These are phyloP conservation scores for Barnardius zonarius DNA, from an alignment of 2,113 vertebrate species.

Conservation along the genomic window DNA sequence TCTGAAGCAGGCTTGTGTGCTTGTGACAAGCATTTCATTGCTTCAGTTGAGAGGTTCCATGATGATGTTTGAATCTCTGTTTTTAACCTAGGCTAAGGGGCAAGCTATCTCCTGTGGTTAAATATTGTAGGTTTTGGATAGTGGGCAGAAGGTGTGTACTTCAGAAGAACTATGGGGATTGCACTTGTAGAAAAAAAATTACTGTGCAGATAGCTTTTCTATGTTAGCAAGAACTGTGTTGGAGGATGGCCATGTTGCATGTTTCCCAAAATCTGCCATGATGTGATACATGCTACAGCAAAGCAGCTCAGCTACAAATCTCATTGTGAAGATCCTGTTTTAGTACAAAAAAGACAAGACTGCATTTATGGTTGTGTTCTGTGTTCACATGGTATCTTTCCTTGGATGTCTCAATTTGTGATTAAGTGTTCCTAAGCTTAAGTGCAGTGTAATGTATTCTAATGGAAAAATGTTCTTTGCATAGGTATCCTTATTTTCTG, in stretches of 20 bases:
- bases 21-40: not conserved
- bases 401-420: not conserved
- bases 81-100: not conserved
- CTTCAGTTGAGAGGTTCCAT: not conserved
- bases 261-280: not conserved
- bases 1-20: not conserved
- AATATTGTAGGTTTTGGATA: not conserved
- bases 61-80: not conserved
- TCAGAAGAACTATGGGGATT: not conserved
- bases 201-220: not conserved
- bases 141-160: not conserved
- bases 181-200: not conserved
- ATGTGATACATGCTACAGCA: not conserved
- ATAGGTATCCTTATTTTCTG: not conserved
- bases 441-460: not conserved
- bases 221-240: not conserved
- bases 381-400: not conserved
- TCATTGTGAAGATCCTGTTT: not conserved
- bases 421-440: not conserved
- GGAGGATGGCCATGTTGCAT: not conserved
- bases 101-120: not conserved
- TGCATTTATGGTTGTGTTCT: not conserved
- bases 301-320: not conserved
- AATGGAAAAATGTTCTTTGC: not conserved
- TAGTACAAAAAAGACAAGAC: not conserved